Percentiles rank a stretch among this genome's conserved stretches.
Conservation (phyloP, 2,888 invertebrate genomes). For the Lottia gigantea region DNA sequence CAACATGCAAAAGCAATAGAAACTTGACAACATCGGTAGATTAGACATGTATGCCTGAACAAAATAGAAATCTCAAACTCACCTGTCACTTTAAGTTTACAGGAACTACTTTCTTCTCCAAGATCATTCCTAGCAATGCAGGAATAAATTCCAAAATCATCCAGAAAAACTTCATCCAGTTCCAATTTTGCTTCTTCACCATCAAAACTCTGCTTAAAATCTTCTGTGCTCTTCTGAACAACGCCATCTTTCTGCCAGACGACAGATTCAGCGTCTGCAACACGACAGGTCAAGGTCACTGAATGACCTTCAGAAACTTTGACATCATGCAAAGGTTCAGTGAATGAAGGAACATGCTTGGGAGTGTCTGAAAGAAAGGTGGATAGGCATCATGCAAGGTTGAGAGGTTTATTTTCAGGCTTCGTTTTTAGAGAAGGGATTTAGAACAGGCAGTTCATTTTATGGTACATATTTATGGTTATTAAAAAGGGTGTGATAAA, state of each 20-base stretch:
- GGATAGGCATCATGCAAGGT: background rate
- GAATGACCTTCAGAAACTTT: conserved; percentile 48
- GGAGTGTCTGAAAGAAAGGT: conserved; percentile 21
- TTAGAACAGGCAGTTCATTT: no score
- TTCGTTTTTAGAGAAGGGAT: background rate
- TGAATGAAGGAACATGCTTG: conserved; percentile 36
- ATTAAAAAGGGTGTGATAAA: background rate
- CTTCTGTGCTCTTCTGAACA: conserved; percentile 43
- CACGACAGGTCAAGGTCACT: conserved; percentile 44
- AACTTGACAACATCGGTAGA: no score
- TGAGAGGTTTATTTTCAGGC: background rate
- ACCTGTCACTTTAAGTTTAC: conserved; percentile 48
- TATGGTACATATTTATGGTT: no score
- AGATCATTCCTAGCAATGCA: conserved; percentile 46
- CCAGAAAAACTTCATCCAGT: conserved; percentile 52
- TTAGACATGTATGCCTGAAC: no score
- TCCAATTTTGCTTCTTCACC: conserved; percentile 46
- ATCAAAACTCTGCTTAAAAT: conserved; percentile 55
- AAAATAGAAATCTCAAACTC: background rate
- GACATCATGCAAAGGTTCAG: conserved; percentile 40
- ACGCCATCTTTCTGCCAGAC: conserved; percentile 55
- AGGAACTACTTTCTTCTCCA: conserved; percentile 45
- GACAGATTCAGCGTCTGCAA: conserved; percentile 40
- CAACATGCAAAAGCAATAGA: no score
- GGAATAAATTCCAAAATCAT: conserved; percentile 50